Evolutionary conservation across 2,797 vertebrate species (phyloP).

Genomic region (Setipinna tenuifilis): DNA sequence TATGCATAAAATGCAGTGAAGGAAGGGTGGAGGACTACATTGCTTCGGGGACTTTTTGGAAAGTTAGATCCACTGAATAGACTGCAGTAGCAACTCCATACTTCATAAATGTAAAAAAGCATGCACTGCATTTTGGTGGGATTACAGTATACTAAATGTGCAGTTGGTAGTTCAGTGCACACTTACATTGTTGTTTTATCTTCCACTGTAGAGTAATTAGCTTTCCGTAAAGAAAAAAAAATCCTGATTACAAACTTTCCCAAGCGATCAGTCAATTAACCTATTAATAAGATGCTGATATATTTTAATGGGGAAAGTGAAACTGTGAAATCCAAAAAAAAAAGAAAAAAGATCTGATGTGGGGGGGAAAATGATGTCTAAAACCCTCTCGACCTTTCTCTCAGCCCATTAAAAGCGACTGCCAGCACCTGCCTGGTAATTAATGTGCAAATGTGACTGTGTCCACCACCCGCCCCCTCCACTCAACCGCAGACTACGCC

Average conservation of each 20-base stretch:
- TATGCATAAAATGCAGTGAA: constrained; percentile 30
- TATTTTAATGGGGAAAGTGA: constrained; percentile 64
- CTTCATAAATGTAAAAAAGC: neutral
- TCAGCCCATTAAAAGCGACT: constrained; percentile 69
- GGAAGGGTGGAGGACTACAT: neutral
- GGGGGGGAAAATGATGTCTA: constrained; percentile 60
- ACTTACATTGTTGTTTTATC: neutral
- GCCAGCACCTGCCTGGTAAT: constrained; percentile 77
- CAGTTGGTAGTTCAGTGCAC: neutral
- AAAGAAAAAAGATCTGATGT: constrained; percentile 60
- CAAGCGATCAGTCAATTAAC: constrained; percentile 55
- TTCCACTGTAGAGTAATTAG: constrained; percentile 49
- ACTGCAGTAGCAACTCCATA: neutral
- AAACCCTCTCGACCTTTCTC: constrained; percentile 75
- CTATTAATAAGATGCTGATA: constrained; percentile 59
- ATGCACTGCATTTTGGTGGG: neutral
- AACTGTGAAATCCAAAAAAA: constrained; percentile 62
- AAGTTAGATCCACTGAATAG: neutral
- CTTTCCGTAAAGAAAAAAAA: constrained; percentile 41
- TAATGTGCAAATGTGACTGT: constrained; percentile 75
- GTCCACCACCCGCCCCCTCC: constrained; percentile 39
- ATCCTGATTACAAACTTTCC: constrained; percentile 54
- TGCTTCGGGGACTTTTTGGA: constrained; percentile 16
- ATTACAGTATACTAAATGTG: constrained; percentile 11
- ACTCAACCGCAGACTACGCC: constrained; percentile 37